Percentiles rank a stretch among this genome's conserved stretches.
These are phyloP conservation scores for Anguilla rostrata DNA, from an alignment of 2,113 vertebrate genomes.

Conservation along the genomic window DNA sequence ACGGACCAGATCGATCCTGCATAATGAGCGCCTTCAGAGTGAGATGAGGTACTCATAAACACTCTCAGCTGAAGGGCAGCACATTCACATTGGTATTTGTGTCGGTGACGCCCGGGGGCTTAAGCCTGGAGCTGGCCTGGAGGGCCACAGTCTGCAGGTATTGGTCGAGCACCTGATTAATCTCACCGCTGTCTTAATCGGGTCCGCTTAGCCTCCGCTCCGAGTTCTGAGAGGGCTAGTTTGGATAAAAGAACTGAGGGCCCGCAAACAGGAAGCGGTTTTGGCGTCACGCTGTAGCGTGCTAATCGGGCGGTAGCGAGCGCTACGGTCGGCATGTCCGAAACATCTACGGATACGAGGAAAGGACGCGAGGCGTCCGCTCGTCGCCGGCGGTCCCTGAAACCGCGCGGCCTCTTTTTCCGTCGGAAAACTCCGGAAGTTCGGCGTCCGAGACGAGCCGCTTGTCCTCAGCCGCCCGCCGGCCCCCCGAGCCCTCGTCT, in stretches of 20 bases:
- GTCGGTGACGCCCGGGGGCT: background rate
- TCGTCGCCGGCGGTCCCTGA: constrained; percentile 2
- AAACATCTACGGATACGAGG: too few species aligned
- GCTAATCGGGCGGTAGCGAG: too few species aligned
- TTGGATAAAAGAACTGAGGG: too few species aligned
- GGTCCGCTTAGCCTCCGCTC: background rate
- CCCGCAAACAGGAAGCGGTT: too few species aligned
- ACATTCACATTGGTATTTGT: background rate
- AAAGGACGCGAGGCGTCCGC: background rate
- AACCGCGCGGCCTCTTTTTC: constrained; percentile 19
- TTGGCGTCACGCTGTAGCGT: too few species aligned
- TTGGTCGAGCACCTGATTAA: too few species aligned
- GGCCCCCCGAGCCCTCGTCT: constrained; percentile 62
- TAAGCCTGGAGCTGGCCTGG: background rate
- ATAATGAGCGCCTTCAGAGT: background rate
- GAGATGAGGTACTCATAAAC: background rate
- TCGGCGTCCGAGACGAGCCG: background rate
- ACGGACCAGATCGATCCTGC: background rate
- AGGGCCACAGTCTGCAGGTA: too few species aligned
- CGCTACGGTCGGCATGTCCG: too few species aligned
- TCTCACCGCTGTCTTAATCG: too few species aligned
- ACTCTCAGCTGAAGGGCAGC: background rate
- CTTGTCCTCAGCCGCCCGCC: constrained; percentile 47
- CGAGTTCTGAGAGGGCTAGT: too few species aligned
- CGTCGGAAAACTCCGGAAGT: constrained; percentile 42